These are phyloP conservation scores for Procapra przewalskii DNA, from an alignment of 2,113 vertebrate genomes.

Conservation along the genomic window DNA sequence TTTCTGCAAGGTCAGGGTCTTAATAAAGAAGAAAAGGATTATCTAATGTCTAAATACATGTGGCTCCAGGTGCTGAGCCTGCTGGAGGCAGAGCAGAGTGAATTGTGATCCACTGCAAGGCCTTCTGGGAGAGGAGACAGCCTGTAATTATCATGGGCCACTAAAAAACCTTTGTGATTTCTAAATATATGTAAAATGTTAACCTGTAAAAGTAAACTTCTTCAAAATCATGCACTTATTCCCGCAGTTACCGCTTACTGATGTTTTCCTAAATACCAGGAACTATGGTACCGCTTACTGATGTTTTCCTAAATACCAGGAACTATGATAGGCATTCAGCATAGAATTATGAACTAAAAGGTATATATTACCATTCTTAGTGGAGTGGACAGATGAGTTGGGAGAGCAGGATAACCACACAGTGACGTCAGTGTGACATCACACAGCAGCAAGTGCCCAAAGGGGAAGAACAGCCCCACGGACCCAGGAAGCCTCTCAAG, in stretches of 20 bases:
- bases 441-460: not conserved
- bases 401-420: not conserved
- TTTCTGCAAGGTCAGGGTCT: not conserved
- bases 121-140: not conserved
- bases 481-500: not conserved
- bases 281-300: not conserved
- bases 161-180: not conserved
- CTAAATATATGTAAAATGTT: not conserved
- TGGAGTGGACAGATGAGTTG: not conserved
- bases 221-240: not conserved
- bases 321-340: not conserved
- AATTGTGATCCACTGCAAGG: not conserved
- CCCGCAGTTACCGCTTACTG: not conserved
- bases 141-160: not conserved
- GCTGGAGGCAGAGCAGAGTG: not conserved
- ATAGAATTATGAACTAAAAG: not conserved
- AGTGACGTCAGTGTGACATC: not conserved
- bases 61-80: not conserved
- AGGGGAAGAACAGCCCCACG: accelerated
- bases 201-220: not conserved
- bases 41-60: not conserved
- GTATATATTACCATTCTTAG: not conserved
- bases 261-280: not conserved
- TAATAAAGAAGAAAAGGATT: not conserved
- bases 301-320: not conserved